A percentile compares a stretch with the other conserved stretches of the same genome.
Evolutionary conservation across 2,888 invertebrate genomes (phyloP).

Genomic region (Microchrysa polita): DNA sequence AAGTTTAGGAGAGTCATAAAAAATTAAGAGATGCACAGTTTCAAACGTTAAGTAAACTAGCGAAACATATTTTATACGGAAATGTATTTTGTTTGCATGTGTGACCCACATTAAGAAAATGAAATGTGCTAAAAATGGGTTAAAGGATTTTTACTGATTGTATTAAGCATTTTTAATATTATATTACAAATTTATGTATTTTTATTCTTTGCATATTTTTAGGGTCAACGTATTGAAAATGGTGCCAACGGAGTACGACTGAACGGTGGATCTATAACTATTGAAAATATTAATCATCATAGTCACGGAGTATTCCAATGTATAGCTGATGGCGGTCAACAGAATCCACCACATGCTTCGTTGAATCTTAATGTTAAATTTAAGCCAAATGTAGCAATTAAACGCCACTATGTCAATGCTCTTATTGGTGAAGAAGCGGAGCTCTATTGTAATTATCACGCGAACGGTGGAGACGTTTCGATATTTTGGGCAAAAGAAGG

Average conservation of each 20-base stretch:
- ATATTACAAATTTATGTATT: too few relatives aligned
- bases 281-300: constrained; percentile 57
- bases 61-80: too few relatives aligned
- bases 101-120: too few relatives aligned
- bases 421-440: constrained; percentile 56
- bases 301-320: constrained; percentile 61
- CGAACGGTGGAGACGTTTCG: constrained; percentile 54
- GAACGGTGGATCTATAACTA: constrained; percentile 54
- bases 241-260: constrained; percentile 20
- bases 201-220: background rate
- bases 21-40: too few relatives aligned
- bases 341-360: constrained; percentile 57
- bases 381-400: constrained; percentile 59
- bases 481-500: constrained; percentile 57
- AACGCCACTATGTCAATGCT: constrained; percentile 60
- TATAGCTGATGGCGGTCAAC: constrained; percentile 58
- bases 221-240: constrained; percentile 16
- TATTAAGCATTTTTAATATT: too few relatives aligned
- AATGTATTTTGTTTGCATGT: too few relatives aligned
- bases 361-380: constrained; percentile 59
- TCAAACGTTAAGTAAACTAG: too few relatives aligned
- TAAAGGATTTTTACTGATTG: too few relatives aligned
- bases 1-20: too few relatives aligned
- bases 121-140: too few relatives aligned
- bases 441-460: constrained; percentile 60